Conservation (phyloP, 2,888 invertebrate genomes). For the Metalampra italica region DNA sequence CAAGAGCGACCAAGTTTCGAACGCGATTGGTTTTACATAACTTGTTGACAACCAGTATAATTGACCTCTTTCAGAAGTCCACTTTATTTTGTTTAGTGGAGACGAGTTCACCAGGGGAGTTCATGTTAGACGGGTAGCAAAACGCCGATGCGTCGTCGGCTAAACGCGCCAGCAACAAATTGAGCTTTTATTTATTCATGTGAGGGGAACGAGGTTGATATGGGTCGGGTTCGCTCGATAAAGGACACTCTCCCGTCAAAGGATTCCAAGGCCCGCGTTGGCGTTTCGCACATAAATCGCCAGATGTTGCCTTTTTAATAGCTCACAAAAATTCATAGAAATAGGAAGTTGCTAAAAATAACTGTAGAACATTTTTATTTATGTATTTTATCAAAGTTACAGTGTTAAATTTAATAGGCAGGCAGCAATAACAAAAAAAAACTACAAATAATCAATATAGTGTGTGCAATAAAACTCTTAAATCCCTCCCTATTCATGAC, state of each 20-base stretch:
- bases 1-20: constrained; percentile 35
- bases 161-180: constrained; percentile 69
- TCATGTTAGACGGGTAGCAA: constrained; percentile 49
- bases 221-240: constrained; percentile 70
- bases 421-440: no score
- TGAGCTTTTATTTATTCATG: constrained; percentile 76
- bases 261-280: constrained; percentile 44
- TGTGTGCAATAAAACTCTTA: no score
- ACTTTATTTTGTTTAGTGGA: constrained; percentile 17
- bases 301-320: constrained; percentile 13
- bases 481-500: no score
- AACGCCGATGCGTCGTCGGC: constrained; percentile 49
- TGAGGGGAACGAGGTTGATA: constrained; percentile 66
- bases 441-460: no score
- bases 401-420: no score
- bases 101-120: constrained; percentile 27
- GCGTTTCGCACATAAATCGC: constrained; percentile 38
- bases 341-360: no score
- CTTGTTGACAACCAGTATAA: constrained; percentile 36
- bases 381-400: no score
- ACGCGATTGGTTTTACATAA: constrained; percentile 48
- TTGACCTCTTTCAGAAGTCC: constrained; percentile 27
- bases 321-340: no score
- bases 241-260: constrained; percentile 60
- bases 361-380: no score